Conservation (phyloP, 2,888 invertebrate genomes). For the Nephrotoma appendiculata region DNA sequence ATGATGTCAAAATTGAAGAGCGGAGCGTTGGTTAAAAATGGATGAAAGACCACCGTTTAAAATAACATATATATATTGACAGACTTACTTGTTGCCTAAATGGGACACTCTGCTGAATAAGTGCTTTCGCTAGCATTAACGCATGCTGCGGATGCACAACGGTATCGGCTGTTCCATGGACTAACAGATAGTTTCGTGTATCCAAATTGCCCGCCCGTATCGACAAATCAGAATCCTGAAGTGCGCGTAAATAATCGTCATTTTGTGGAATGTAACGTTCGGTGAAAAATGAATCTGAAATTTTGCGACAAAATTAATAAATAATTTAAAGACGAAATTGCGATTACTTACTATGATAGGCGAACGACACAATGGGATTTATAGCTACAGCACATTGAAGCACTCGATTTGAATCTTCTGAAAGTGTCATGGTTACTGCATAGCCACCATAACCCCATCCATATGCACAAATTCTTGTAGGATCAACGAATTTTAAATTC, state of each 20-base stretch:
- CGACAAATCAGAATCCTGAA: slow-evolving; percentile 65
- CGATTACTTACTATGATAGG: slow-evolving; percentile 51
- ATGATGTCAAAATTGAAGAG: too few relatives aligned
- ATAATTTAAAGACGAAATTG: not conserved
- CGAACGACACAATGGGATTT: slow-evolving; percentile 76
- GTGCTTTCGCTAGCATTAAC: slow-evolving; percentile 65
- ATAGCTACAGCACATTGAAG: slow-evolving; percentile 75
- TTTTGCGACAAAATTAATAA: not conserved
- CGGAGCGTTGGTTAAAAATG: too few relatives aligned
- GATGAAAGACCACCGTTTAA: too few relatives aligned
- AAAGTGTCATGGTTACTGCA: slow-evolving; percentile 64
- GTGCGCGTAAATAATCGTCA: slow-evolving; percentile 50
- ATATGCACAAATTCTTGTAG: slow-evolving; percentile 65
- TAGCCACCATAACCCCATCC: slow-evolving; percentile 82
- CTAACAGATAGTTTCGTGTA: slow-evolving; percentile 46
- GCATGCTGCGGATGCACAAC: slow-evolving; percentile 79
- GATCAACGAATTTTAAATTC: slow-evolving; percentile 69
- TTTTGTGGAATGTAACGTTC: slow-evolving; percentile 78
- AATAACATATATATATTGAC: too few relatives aligned
- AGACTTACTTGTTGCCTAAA: slow-evolving; percentile 66
- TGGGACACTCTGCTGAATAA: slow-evolving; percentile 64
- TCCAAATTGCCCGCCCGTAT: slow-evolving; percentile 63
- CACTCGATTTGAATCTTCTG: slow-evolving; percentile 57
- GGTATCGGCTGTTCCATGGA: slow-evolving; percentile 76
- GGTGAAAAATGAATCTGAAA: slow-evolving; percentile 71